A percentile compares a stretch with the other conserved stretches of the same genome.
Conservation (phyloP, 2,888 invertebrate species). For the Achlya flavicornis region DNA sequence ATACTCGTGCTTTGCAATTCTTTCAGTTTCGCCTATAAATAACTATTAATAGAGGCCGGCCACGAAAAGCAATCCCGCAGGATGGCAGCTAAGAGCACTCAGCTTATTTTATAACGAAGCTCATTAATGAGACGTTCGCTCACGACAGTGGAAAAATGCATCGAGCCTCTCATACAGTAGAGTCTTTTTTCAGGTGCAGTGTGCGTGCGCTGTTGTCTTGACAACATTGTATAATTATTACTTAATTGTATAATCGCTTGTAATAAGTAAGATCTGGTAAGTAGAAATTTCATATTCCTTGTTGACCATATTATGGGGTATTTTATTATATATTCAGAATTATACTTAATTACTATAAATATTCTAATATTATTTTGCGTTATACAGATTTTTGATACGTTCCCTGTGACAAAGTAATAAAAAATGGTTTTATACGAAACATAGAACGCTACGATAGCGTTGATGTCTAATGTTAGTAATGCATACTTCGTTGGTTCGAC, state of each 20-base stretch:
- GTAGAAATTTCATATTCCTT: constrained; percentile 1
- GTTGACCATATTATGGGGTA: not conserved
- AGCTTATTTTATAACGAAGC: constrained; percentile 78
- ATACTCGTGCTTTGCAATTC: constrained; percentile 53
- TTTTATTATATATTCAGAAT: not conserved
- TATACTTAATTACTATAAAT: not conserved
- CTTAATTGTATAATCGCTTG: constrained; percentile 66
- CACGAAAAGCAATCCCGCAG: constrained; percentile 78
- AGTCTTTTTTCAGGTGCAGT: constrained; percentile 48
- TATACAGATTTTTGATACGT: not conserved
- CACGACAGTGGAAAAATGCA: constrained; percentile 50
- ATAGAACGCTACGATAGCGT: constrained; percentile 26
- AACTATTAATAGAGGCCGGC: constrained; percentile 76
- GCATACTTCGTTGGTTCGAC: too few species aligned
- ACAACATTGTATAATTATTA: constrained; percentile 72
- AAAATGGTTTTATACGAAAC: not conserved
- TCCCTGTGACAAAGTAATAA: not conserved
- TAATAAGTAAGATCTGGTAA: constrained; percentile 34
- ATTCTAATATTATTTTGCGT: not conserved
- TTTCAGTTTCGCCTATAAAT: constrained; percentile 75
- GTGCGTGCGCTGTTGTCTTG: constrained; percentile 26
- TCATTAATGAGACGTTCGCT: constrained; percentile 65
- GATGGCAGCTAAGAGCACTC: constrained; percentile 77
- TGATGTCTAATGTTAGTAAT: constrained; percentile 39
- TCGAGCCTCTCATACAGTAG: constrained; percentile 43